These are phyloP conservation scores for Tursiops truncatus DNA, from an alignment of 2,113 vertebrate genomes.

Conservation along the genomic window DNA sequence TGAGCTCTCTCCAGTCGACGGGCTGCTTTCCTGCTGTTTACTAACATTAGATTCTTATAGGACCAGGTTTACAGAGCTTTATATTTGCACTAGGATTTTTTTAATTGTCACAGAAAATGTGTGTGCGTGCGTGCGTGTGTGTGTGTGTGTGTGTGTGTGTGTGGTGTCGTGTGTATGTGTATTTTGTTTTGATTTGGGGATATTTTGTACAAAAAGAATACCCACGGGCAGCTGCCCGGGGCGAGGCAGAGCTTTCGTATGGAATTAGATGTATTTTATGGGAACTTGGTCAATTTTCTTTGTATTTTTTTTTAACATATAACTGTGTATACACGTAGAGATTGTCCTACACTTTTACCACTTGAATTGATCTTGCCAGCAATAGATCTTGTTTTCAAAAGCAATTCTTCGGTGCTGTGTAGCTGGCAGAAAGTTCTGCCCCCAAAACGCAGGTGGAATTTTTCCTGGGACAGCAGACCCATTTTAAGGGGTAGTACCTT, in stretches of 20 bases:
- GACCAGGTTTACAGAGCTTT: constrained; percentile 95
- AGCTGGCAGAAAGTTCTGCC: constrained; percentile 82
- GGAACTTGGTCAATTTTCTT: constrained; percentile 83
- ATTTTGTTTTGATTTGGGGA: constrained; percentile 77
- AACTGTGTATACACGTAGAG: constrained; percentile 76
- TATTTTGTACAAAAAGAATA: constrained; percentile 86
- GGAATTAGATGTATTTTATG: constrained; percentile 85
- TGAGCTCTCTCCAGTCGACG: constrained; percentile 92
- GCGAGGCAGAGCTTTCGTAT: constrained; percentile 84
- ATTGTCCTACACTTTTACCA: constrained; percentile 81
- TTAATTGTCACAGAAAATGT: constrained; percentile 88
- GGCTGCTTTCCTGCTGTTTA: constrained; percentile 92
- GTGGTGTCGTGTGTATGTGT: constrained; percentile 29
- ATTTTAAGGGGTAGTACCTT: constrained; percentile 80
- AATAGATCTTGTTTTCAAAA: constrained; percentile 84
- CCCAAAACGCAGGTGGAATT: constrained; percentile 64
- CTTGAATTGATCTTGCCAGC: constrained; percentile 86
- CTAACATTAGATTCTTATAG: constrained; percentile 95
- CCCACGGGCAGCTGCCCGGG: constrained; percentile 78
- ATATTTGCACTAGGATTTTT: constrained; percentile 92
- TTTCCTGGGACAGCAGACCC: constrained; percentile 67
- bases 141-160: constrained; percentile 73
- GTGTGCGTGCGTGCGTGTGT: constrained; percentile 56
- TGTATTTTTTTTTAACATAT: constrained; percentile 76
- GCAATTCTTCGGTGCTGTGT: constrained; percentile 83